Base-by-base conservation (phyloP, 1,140 invertebrate genomes). In the Drosophila malerkotliana region DNA sequence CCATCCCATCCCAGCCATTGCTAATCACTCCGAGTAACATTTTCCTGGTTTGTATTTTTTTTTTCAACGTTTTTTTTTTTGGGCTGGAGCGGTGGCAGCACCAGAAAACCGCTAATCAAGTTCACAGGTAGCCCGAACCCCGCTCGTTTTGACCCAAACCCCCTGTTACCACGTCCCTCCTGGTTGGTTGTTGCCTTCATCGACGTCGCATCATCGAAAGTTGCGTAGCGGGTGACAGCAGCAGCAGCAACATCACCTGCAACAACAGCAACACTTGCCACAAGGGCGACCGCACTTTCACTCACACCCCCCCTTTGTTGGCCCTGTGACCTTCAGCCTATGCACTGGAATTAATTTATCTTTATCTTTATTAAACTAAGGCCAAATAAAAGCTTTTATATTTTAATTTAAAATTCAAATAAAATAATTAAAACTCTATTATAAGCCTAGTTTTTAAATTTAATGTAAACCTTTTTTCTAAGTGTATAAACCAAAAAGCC, bases 71-170 rank as follows among this genome's bases (percentile, higher is more conserved):
- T n/a, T 12, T 44, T 47, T 52, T 59, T 69, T 55, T 32, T 59
- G 26, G 24, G 55, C 39, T 8, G 9, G 14, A 28, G 26, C 34
- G 28, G 55, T 21, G 39, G 57, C 57, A 64, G 48, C 53, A 30
- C 4, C 61, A 48, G 60, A 39, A 66, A 83, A 90, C 87, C 87
- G 87, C 87, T 90, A 90, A 90, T 90, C 87, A 90, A 90, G 79
- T 85, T 79, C 61, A 60, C 76, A 90, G 85, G 78, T 77, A 69
- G 62, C 49, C 64, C 64, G 51, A 54, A 32, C 44, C 45, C 39
- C 32, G 45, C 24, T 52, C 48, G 14, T n/a, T n/a, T n/a, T 44
- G 9, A 9, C 41, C n/a, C 41, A 8, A 28, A 52, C 24, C 14
- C 41, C 44, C 3, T 15, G 18, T 24, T 45, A 14, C 26, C 41